Evolutionary conservation across 2,888 invertebrate species (phyloP), one percentile per base, ranked within the genome.

Genomic region (Ophion obscuratus): DNA sequence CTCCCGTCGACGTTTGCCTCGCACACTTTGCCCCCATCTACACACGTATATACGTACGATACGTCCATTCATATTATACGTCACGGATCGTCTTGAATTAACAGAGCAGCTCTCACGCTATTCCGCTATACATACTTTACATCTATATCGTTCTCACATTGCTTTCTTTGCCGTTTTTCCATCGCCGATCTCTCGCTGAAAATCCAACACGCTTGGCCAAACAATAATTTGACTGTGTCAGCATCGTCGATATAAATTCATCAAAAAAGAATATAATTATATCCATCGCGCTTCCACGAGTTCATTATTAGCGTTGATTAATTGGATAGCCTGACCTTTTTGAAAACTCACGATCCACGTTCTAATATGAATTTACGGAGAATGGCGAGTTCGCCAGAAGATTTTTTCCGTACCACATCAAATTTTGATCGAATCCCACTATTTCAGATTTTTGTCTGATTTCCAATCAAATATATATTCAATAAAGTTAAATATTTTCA

Each of bases 1-100:
- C 89, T 89, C 84, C 64, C 79, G 59, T 83, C 83, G 85, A 85
- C 82, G 74, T 81, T 83, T 86, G 81, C 82, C 83, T 77, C 87
- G 81, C 84, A 75, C 88, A 88, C 90, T 90, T 85, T 88, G 86
- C 83, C 80, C 74, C 81, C 81, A 64, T 74, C 78, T 85, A 82
- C 31, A 27, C 53, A 11, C 67, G 68, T 77, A 59, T 47, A 66
- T 75, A 64, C 20, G 53, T 40, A 81, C 24, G 74, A 81, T 84
- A 85, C 89, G 88, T 90, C 89, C 88, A 90, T 91, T 91, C 89
- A 61, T 78, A 91, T 90, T 88, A 89, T 87, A 88, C 90, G 89
- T 89, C 89, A 90, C 89, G 88, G 89, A 89, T 90, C 88, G 53
- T 89, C 89, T 88, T 89, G 86, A 87, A 82, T 82, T 66, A 82